Base-by-base conservation (phyloP, 2,113 vertebrate genomes). In the Mesoclemmys tuberculata region DNA sequence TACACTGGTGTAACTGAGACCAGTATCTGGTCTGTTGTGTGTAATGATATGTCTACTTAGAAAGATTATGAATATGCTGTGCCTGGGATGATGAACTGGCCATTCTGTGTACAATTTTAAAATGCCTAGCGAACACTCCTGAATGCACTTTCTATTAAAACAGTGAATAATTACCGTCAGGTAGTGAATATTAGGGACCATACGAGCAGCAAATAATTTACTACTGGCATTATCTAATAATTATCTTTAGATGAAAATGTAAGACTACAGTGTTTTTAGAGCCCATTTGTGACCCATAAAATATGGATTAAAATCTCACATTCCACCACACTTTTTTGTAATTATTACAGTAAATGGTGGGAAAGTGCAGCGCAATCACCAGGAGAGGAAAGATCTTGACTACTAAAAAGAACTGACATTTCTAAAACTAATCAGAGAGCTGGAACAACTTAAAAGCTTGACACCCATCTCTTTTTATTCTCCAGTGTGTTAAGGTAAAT, bases 251-350 rank as follows among this genome's bases (percentile, higher is more conserved):
- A 98, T 95, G 97, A 98, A 98, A 98, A 95, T 97, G 95, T 97
- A 98, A 98, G 97, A 97, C 97, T 95, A 93, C 95, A 96, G 90
- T 95, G 91, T 92, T 97, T 98, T 98, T 98, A 98, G 58, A 98
- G 97, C 96, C 85, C 98, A 96, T 98, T 98, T 92, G 97, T 98
- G 98, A 96, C 96, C 95, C 95, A 97, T 98, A 98, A 98, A 98
- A 97, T 96, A 97, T 93, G 84, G 97, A 96, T 96, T 97, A 96
- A 98, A 98, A 96, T 90, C 87, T 97, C 95, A 90, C 93, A 93
- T 96, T 98, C 96, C 91, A 94, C 93, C 86, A 92, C 78, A 98
- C 93, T 91, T 80, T 96, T 97, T 94, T 97, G 85, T 95, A 97
- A 96, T 98, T 97, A 95, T 97, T 97, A 89, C 92, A 93, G 71